Conservation (phyloP, 1,140 invertebrate genomes). For the Pseudomyrmex sp. region DNA sequence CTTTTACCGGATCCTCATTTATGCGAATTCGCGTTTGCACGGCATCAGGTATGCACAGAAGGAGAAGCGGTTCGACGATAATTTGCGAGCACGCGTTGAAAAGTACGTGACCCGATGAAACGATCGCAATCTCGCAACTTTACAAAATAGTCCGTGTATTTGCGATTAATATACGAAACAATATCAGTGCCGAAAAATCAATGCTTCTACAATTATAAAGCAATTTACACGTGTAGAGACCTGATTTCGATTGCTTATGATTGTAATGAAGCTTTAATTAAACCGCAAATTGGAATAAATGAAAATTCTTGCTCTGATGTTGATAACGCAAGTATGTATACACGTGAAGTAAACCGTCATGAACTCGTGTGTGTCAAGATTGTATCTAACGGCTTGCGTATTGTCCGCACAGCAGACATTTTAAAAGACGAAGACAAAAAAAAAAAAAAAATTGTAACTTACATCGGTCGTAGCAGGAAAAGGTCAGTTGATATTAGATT, state of each 20-base stretch:
- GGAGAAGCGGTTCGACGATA: constrained; percentile 11
- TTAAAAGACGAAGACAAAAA: constrained; percentile 16
- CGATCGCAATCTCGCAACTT: constrained; percentile 25
- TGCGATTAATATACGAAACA: not conserved
- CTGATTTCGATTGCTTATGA: too few species aligned
- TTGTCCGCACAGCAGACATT: constrained; percentile 21
- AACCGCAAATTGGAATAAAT: not conserved
- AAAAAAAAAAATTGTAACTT: constrained; percentile 23
- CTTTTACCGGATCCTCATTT: constrained; percentile 22
- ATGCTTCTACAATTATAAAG: not conserved
- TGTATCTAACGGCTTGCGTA: constrained; percentile 29
- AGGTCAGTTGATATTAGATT: constrained; percentile 69
- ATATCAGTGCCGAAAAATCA: not conserved
- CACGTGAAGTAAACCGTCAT: constrained; percentile 9
- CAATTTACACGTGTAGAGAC: not conserved
- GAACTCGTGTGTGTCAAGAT: constrained; percentile 20
- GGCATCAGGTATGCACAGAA: constrained; percentile 15
- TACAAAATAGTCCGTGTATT: not conserved
- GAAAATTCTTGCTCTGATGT: not conserved
- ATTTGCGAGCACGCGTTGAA: constrained; percentile 36
- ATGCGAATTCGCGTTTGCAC: constrained; percentile 32
- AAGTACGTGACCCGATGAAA: constrained; percentile 34
- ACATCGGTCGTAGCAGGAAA: not conserved
- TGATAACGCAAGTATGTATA: not conserved
- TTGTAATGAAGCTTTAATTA: not conserved